Percentiles rank a stretch among this genome's conserved stretches.
phyloP scores from a whole-genome alignment of 1,140 invertebrate genomes.

The Conus betulinus region DNA sequence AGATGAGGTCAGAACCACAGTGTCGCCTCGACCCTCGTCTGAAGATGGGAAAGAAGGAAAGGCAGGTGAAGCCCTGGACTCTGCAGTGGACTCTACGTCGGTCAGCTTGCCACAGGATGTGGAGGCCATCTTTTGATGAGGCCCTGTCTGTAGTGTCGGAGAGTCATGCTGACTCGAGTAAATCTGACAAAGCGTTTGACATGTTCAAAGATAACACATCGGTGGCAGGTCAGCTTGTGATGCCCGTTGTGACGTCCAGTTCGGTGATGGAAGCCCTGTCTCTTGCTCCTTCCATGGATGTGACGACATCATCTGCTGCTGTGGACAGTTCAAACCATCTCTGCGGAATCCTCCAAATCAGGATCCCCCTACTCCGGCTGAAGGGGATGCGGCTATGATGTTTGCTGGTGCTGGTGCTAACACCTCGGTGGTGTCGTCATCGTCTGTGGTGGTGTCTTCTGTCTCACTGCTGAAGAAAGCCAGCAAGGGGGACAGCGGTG shows the following conservation, averaged over 20 bases:
- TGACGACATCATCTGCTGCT: background rate
- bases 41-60: background rate
- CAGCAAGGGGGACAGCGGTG: background rate
- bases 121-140: slow-evolving; percentile 12
- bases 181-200: background rate
- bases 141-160: background rate
- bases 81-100: background rate
- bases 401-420: background rate
- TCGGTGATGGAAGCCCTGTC: background rate
- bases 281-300: background rate
- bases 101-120: background rate
- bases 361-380: background rate
- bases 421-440: background rate
- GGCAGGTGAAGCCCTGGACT: background rate
- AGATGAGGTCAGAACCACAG: background rate
- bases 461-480: background rate
- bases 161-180: background rate
- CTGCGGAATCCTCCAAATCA: background rate
- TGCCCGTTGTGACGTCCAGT: background rate
- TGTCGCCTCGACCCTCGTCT: background rate
- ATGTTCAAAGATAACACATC: background rate
- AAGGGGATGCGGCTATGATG: background rate
- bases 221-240: background rate
- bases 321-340: background rate
- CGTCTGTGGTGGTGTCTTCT: background rate